phyloP scores from a whole-genome alignment of 2,888 invertebrate genomes.

The Synanthedon vespiformis region DNA sequence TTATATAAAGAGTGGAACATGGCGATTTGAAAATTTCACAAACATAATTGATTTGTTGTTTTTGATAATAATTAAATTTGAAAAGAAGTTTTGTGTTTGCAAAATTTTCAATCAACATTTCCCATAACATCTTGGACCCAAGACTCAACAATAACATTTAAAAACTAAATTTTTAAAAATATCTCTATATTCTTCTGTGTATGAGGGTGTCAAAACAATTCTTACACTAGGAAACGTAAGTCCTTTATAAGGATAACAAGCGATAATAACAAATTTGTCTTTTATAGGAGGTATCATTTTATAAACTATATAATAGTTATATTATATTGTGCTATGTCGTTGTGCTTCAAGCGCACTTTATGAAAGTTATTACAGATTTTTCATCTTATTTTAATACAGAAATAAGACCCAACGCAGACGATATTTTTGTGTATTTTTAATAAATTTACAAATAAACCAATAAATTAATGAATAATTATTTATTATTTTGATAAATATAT shows the following conservation, averaged over 20 bases:
- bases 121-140: conserved; percentile 57
- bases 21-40: background rate
- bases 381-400: too few relatives aligned
- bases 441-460: too few relatives aligned
- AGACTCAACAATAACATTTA: conserved; percentile 50
- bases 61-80: background rate
- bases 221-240: conserved; percentile 51
- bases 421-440: too few relatives aligned
- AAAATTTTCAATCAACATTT: background rate
- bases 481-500: too few relatives aligned
- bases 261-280: conserved; percentile 55
- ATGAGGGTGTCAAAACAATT: conserved; percentile 21
- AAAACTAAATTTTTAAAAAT: conserved; percentile 54
- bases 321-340: conserved; percentile 50
- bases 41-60: conserved; percentile 1
- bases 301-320: conserved; percentile 29
- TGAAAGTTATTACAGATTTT: too few relatives aligned
- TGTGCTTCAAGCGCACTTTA: conserved; percentile 36
- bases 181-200: background rate
- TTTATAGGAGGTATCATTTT: conserved; percentile 51
- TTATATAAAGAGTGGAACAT: background rate
- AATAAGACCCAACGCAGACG: too few relatives aligned
- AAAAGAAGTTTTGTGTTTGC: background rate
- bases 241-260: conserved; percentile 68
- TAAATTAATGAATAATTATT: too few relatives aligned